A percentile compares a stretch with the other conserved stretches of the same genome.
These are phyloP conservation scores for Berghia stephanieae DNA, from an alignment of 1,140 invertebrate genomes.

Conservation along the genomic window DNA sequence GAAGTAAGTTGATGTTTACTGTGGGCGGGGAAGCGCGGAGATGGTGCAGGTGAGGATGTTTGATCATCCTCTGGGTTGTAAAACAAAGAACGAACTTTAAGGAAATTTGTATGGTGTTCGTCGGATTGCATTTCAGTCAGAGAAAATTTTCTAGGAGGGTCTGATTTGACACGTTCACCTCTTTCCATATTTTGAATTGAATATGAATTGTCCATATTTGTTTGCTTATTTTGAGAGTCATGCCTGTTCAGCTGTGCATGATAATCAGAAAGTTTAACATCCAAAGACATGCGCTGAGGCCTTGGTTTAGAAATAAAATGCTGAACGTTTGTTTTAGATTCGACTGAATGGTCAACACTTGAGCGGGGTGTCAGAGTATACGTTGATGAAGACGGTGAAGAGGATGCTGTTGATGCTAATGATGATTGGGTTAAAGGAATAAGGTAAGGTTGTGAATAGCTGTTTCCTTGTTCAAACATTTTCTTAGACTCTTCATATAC, in stretches of 20 bases:
- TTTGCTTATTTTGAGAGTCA: too few relatives aligned
- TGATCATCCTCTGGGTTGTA: constrained; percentile 23
- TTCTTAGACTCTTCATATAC: constrained; percentile 46
- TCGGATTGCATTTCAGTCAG: too few relatives aligned
- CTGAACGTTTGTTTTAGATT: too few relatives aligned
- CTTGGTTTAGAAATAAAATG: too few relatives aligned
- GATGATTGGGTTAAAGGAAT: neutral
- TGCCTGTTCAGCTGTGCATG: too few relatives aligned
- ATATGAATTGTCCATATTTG: too few relatives aligned
- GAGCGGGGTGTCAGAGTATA: neutral
- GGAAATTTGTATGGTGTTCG: constrained; percentile 23
- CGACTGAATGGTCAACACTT: neutral
- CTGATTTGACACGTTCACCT: neutral
- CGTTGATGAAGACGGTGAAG: neutral
- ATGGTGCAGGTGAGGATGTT: neutral
- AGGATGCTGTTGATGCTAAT: neutral
- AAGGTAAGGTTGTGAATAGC: neutral
- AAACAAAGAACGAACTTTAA: constrained; percentile 24
- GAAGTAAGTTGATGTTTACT: neutral
- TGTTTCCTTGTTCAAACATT: constrained; percentile 37
- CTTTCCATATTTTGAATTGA: too few relatives aligned
- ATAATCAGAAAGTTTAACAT: too few relatives aligned
- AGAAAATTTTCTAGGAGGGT: too few relatives aligned
- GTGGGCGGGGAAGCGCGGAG: neutral
- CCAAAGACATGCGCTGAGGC: too few relatives aligned